Percentiles rank a stretch among this genome's conserved stretches.
phyloP scores from a whole-genome alignment of 2,797 vertebrate species.

The Valencia hispanica region DNA sequence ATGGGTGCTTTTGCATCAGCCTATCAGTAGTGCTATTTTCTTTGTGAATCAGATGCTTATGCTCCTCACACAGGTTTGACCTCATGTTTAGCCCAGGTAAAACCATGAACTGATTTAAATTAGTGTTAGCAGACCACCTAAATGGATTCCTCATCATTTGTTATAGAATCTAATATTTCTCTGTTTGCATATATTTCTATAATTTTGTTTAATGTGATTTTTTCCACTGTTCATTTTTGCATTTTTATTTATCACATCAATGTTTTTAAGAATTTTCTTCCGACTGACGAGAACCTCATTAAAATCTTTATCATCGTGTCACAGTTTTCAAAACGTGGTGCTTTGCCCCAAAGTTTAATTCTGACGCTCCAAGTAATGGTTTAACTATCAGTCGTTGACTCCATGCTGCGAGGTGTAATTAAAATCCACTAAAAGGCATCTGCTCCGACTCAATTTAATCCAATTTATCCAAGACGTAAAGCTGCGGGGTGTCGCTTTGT shows the following conservation, averaged over 20 bases:
- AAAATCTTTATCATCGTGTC: background rate
- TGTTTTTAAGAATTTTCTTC: too few relatives aligned
- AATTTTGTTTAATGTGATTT: background rate
- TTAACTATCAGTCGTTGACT: constrained; percentile 45
- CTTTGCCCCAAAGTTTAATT: constrained; percentile 18
- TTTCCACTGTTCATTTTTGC: background rate
- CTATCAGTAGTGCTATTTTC: background rate
- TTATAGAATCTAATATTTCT: background rate
- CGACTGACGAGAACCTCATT: too few relatives aligned
- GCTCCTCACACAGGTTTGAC: background rate
- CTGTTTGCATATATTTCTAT: background rate
- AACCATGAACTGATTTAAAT: background rate
- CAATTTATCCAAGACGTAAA: constrained; percentile 65
- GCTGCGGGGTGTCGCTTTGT: constrained; percentile 47
- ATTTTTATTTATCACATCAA: too few relatives aligned
- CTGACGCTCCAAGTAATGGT: constrained; percentile 38
- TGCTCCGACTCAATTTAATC: constrained; percentile 69
- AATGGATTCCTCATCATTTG: background rate
- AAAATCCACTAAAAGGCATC: constrained; percentile 74
- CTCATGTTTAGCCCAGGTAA: background rate
- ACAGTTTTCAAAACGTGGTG: background rate
- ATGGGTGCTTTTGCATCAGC: background rate
- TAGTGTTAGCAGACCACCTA: background rate
- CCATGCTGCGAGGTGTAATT: constrained; percentile 64
- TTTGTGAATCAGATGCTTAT: background rate